Percentiles rank a stretch among this genome's conserved stretches.
Conservation (phyloP, 2,113 vertebrate genomes). For the Microcebus murinus region DNA sequence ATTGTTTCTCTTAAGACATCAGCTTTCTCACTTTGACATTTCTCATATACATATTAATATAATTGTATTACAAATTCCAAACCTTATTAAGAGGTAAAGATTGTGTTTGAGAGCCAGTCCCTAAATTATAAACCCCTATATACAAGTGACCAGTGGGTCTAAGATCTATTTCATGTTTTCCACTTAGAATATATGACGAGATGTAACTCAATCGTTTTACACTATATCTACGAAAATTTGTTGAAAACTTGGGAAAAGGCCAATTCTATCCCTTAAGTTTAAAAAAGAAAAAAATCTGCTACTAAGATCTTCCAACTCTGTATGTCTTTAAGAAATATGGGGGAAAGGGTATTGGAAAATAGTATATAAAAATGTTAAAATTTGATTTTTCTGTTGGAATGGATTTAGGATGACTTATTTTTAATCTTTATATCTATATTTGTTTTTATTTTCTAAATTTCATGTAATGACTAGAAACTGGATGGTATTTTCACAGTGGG, state of each 20-base stretch:
- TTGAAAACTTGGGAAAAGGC: not conserved
- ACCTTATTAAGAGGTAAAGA: not conserved
- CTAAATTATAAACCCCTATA: not conserved
- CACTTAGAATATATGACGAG: not conserved
- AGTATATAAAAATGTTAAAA: not conserved
- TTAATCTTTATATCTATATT: not conserved
- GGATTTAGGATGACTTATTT: not conserved
- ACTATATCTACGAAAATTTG: not conserved
- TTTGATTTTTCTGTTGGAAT: conserved; percentile 7
- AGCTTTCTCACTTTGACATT: not conserved
- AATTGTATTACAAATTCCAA: not conserved
- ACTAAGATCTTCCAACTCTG: not conserved
- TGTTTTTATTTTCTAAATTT: not conserved
- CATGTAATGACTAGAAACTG: not conserved
- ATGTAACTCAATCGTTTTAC: not conserved
- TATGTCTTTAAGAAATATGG: not conserved
- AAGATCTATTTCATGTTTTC: not conserved
- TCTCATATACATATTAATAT: not conserved
- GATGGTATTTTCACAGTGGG: not conserved
- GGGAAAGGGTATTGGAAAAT: not conserved
- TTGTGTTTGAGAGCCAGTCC: not conserved
- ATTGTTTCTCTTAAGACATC: not conserved
- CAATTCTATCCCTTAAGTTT: not conserved
- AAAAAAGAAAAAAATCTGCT: not conserved
- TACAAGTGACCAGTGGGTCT: not conserved